Evolutionary conservation across 1,140 invertebrate genomes (phyloP).

Genomic region (Pachyrhynchus sulphureomaculatus): DNA sequence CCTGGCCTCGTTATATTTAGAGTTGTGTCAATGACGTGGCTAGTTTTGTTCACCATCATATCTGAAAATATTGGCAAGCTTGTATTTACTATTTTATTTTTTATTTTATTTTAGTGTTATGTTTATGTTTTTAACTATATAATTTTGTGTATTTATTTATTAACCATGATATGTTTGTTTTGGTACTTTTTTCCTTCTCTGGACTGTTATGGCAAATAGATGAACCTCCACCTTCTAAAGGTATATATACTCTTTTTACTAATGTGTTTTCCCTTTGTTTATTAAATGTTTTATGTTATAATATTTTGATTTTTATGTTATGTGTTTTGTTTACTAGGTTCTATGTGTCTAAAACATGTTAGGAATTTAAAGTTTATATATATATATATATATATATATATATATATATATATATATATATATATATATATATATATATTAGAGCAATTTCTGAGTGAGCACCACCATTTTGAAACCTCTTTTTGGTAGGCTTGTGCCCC

Average conservation of each 20-base stretch:
- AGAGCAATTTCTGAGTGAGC: no score
- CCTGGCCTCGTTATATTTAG: no score
- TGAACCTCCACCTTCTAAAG: constrained; percentile 40
- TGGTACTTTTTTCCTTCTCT: constrained; percentile 45
- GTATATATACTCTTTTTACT: constrained; percentile 37
- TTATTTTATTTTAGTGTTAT: constrained; percentile 27
- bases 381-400: no score
- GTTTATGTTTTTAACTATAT: constrained; percentile 27
- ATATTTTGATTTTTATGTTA: background rate
- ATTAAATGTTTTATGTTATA: background rate
- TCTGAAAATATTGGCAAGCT: background rate
- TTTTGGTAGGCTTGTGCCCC: no score
- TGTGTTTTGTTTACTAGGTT: background rate
- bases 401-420: no score
- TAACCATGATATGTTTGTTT: constrained; percentile 37
- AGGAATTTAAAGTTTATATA: no score
- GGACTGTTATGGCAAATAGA: constrained; percentile 45
- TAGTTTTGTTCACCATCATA: no score
- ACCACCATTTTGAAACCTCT: no score
- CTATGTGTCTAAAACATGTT: no score
- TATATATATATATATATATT: no score
- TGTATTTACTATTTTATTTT: background rate
- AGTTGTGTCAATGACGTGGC: no score
- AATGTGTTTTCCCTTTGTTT: constrained; percentile 25
- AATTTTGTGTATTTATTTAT: constrained; percentile 29